Percentiles rank a stretch among this genome's conserved stretches.
These are phyloP conservation scores for Zapus hudsonius DNA, from an alignment of 2,113 vertebrate genomes.

Conservation along the genomic window DNA sequence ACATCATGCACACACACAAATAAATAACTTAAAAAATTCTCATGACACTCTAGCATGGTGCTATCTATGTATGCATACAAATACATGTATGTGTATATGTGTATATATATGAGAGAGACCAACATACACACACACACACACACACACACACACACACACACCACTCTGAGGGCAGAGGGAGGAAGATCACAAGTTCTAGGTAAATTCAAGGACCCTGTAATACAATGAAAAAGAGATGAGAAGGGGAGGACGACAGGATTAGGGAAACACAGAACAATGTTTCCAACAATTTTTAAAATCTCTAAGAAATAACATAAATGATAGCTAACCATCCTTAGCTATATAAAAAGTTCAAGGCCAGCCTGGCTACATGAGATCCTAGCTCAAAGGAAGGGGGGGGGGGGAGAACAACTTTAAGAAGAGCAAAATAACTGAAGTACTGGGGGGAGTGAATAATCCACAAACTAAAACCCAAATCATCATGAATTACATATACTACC, in stretches of 20 bases:
- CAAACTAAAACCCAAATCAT: too few relatives aligned
- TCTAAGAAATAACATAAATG: background rate
- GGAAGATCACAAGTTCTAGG: background rate
- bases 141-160: background rate
- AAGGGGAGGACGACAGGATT: background rate
- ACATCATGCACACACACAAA: background rate
- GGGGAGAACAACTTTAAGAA: background rate
- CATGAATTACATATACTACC: too few relatives aligned
- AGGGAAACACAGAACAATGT: background rate
- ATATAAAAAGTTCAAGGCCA: background rate
- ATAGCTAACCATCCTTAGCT: background rate
- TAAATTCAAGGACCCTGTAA: background rate
- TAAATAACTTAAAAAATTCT: background rate
- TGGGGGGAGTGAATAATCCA: background rate
- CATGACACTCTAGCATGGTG: too few relatives aligned
- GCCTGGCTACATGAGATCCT: background rate
- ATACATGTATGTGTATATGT: background rate
- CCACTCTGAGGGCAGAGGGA: background rate
- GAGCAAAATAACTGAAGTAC: background rate
- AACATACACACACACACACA: background rate
- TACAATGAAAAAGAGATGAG: background rate
- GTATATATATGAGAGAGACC: too few relatives aligned
- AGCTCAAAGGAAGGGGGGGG: background rate
- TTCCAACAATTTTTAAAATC: background rate
- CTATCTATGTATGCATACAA: too few relatives aligned